Conservation (phyloP, 35 echinoderm and acorn worm species). For the Patiria miniata region DNA sequence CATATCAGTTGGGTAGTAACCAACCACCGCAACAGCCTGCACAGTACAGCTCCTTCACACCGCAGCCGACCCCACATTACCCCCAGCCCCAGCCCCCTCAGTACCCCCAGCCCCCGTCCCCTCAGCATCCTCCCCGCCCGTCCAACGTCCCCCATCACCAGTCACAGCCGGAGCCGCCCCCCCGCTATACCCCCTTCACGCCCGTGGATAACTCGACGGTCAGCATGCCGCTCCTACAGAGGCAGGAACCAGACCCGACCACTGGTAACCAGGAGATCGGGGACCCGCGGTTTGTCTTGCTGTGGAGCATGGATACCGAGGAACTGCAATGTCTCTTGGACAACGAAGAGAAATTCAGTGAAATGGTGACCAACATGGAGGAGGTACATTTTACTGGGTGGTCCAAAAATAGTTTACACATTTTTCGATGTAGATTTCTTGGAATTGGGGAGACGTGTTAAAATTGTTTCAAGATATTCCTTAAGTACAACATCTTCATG, state of each 20-base stretch:
- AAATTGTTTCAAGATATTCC: too few relatives aligned
- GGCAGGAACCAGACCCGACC: background rate
- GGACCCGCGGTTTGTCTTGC: constrained; percentile 4
- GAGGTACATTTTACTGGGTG: background rate
- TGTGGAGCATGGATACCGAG: background rate
- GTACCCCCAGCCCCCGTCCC: background rate
- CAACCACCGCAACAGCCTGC: constrained; percentile 1
- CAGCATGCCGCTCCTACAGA: background rate
- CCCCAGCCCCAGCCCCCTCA: background rate
- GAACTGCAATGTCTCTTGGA: background rate
- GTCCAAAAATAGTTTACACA: too few relatives aligned
- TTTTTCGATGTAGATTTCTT: too few relatives aligned
- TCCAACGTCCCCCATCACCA: background rate
- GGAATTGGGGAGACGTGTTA: too few relatives aligned
- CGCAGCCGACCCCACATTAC: background rate
- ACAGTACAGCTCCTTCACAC: background rate
- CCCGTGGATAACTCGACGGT: background rate
- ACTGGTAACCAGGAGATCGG: background rate
- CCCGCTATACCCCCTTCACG: background rate
- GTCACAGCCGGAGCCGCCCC: background rate
- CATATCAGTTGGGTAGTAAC: constrained; percentile 17
- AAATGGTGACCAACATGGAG: background rate
- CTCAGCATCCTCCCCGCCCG: constrained; percentile 1
- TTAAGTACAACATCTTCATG: too few relatives aligned
- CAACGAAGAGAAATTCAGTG: background rate